Base-by-base conservation (phyloP, 2,888 invertebrate genomes). In the Meiosimyza decipiens region DNA sequence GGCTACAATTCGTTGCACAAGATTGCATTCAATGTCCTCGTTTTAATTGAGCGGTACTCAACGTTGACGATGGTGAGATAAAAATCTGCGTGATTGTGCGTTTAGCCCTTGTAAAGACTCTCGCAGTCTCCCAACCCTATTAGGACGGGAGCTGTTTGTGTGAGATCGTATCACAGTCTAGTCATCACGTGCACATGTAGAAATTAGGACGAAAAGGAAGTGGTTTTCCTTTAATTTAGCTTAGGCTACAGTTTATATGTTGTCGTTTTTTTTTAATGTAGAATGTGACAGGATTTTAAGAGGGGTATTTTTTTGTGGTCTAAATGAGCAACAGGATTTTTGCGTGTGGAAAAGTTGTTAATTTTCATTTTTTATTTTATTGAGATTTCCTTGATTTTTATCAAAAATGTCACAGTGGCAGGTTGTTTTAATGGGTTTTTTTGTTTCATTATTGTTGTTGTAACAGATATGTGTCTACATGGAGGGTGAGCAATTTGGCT, bases 201-300 rank as follows among this genome's bases (percentile, higher is more conserved):
- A 73, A 73, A 75, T 75, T 71, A 70, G 72, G 72, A 69, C 70
- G 67, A 33, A 69, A 75, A 69, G 70, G 73, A 72, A 73, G 72
- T 72, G 73, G 73, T 73, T 75, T 75, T 75, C 71, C 73, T 72
- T 51, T 73, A 75, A 72, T 72, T 74, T 75, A 73, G 73, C 54
- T 57, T 67, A 49, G 70, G 62, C 70, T 66, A 64, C 65, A 74
- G 72, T 70, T 72, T 74, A 22, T 22, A 1, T 47, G 15, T 18
- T 22, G 40, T 33, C 40, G n/a, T 28, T 40, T 22, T 64, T 22
- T 28, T 28, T n/a, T 60, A 47, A 40, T 50, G 18, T 47, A 40
- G 28, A 40, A 18, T 33, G n/a, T n/a, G 9, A 9, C 40, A 40
- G 40, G 40, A 40, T 40, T 40, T 40, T 7, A 3, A 33, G 60